Evolutionary conservation across 2,888 invertebrate genomes (phyloP).

Genomic region (Tolmerus cingulatus): DNA sequence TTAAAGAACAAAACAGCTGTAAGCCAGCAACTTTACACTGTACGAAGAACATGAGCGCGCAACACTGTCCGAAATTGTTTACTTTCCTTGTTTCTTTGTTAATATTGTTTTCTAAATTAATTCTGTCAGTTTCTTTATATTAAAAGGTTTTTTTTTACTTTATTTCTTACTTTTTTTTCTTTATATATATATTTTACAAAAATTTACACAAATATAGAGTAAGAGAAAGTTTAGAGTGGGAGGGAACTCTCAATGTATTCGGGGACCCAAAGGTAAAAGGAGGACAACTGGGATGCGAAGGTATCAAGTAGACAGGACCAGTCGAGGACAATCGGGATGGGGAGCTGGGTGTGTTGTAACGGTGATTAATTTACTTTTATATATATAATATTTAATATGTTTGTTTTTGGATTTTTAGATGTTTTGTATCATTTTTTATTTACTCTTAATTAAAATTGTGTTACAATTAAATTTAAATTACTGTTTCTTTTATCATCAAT

Average conservation of each 20-base stretch:
- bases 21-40: conserved; percentile 39
- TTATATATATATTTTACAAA: conserved; percentile 51
- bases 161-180: conserved; percentile 39
- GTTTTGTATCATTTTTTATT: conserved; percentile 54
- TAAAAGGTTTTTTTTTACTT: conserved; percentile 11
- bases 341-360: conserved; percentile 45
- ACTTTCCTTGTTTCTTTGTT: background rate
- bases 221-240: conserved; percentile 41
- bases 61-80: conserved; percentile 36
- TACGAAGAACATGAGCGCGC: conserved; percentile 42
- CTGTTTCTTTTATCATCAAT: conserved; percentile 47
- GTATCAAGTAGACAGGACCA: conserved; percentile 11
- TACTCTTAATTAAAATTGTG: conserved; percentile 52
- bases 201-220: conserved; percentile 52
- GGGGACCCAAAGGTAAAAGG: background rate
- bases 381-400: conserved; percentile 62
- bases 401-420: conserved; percentile 51
- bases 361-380: conserved; percentile 65
- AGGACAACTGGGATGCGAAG: background rate
- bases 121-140: conserved; percentile 28
- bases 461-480: conserved; percentile 48
- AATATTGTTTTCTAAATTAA: conserved; percentile 16
- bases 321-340: conserved; percentile 9
- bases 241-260: background rate
- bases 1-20: conserved; percentile 10